Evolutionary conservation across 2,113 vertebrate species (phyloP).

Genomic region (Hoplias malabaricus): DNA sequence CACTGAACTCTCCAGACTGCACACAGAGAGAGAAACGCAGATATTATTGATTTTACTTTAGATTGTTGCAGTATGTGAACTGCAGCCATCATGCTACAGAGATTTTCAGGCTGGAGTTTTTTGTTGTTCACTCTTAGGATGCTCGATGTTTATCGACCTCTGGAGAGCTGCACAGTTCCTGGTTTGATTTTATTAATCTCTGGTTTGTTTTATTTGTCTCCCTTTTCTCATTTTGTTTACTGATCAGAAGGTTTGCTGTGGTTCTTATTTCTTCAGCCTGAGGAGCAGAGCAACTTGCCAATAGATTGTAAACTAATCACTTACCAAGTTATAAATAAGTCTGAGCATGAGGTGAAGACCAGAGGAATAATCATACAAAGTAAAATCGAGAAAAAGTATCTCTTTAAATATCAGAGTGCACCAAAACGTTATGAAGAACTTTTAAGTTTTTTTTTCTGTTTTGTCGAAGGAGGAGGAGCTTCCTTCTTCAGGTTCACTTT

Average conservation of each 20-base stretch:
- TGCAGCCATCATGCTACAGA: too few species aligned
- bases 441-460: not conserved
- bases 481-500: constrained; percentile 4
- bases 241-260: constrained; percentile 61
- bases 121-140: constrained; percentile 20
- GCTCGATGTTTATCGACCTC: too few species aligned
- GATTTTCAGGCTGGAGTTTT: not conserved
- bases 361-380: too few species aligned
- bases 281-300: constrained; percentile 37
- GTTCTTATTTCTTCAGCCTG: constrained; percentile 23
- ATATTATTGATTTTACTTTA: constrained; percentile 23
- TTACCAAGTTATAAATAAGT: too few species aligned
- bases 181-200: not conserved
- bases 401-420: constrained; percentile 1
- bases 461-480: too few species aligned
- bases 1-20: not conserved
- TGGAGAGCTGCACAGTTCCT: constrained; percentile 50
- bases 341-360: too few species aligned
- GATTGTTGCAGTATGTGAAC: not conserved
- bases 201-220: constrained; percentile 36
- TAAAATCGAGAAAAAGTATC: too few species aligned
- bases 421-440: too few species aligned
- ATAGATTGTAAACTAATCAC: too few species aligned
- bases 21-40: constrained; percentile 28
- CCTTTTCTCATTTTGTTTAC: constrained; percentile 32